Percentiles rank a stretch among this genome's conserved stretches.
Conservation (phyloP, 1,140 invertebrate species). For the Aphaenogaster rudis region DNA sequence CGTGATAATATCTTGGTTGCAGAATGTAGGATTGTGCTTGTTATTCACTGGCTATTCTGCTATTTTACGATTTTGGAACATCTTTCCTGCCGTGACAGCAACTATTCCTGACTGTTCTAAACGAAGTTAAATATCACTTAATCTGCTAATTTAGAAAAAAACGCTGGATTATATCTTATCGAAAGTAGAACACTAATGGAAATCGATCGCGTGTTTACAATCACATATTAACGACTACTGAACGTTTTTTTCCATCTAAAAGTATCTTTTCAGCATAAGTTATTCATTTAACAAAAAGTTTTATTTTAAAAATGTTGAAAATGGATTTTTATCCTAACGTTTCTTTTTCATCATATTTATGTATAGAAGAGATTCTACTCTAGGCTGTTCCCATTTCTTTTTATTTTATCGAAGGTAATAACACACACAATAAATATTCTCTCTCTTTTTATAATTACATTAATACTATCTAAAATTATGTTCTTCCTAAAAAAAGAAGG, state of each 20-base stretch:
- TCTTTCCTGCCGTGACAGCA: not conserved
- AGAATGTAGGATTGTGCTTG: not conserved
- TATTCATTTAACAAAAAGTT: not conserved
- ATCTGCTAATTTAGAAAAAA: not conserved
- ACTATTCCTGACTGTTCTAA: constrained; percentile 7
- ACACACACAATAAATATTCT: not conserved
- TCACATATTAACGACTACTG: not conserved
- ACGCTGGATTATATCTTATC: not conserved
- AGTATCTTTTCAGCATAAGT: not conserved
- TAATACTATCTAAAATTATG: not conserved
- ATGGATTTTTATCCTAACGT: not conserved
- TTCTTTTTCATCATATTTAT: not conserved
- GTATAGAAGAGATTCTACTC: not conserved
- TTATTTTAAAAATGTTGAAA: not conserved
- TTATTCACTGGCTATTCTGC: too few relatives aligned
- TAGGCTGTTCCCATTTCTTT: not conserved
- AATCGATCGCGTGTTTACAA: not conserved
- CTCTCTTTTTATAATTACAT: not conserved
- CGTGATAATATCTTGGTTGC: constrained; percentile 25
- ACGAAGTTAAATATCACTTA: not conserved
- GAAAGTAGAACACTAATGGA: not conserved
- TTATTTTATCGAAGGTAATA: not conserved
- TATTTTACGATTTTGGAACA: not conserved
- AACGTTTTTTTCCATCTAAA: not conserved
- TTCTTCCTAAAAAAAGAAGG: not conserved